Percentiles rank a stretch among this genome's conserved stretches.
Evolutionary conservation across 2,888 invertebrate species (phyloP).

Genomic region (Heliconius cydno): DNA sequence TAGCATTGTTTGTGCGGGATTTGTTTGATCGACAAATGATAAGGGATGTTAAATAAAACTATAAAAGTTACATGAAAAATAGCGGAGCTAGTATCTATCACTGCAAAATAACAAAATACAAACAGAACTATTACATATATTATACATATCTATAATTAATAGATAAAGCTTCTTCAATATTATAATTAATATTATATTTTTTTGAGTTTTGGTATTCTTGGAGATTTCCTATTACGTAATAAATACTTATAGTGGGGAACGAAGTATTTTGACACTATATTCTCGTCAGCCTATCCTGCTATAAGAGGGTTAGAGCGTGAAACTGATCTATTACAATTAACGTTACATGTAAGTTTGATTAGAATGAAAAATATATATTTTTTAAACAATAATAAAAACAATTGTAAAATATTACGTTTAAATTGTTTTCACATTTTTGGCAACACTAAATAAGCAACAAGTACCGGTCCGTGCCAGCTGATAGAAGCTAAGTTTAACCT

Average conservation of each 20-base stretch:
- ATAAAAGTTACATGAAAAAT: neutral
- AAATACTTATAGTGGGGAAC: too few relatives aligned
- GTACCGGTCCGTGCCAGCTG: slow-evolving; percentile 46
- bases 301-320: too few relatives aligned
- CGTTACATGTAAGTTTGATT: neutral
- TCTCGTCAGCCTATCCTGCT: too few relatives aligned
- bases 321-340: too few relatives aligned
- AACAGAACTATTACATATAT: too few relatives aligned
- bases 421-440: slow-evolving; percentile 37
- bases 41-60: neutral
- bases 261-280: too few relatives aligned
- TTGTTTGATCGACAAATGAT: neutral
- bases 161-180: neutral
- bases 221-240: too few relatives aligned
- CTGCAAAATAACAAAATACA: neutral
- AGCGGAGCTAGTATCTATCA: neutral
- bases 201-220: too few relatives aligned
- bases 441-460: slow-evolving; percentile 50
- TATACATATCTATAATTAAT: neutral
- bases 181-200: too few relatives aligned
- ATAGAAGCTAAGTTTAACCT: slow-evolving; percentile 48
- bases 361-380: neutral
- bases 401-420: neutral
- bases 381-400: neutral
- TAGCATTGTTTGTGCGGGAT: neutral